These are phyloP conservation scores for Eidolon dupreanum DNA, from an alignment of 2,797 vertebrate species.

Conservation along the genomic window DNA sequence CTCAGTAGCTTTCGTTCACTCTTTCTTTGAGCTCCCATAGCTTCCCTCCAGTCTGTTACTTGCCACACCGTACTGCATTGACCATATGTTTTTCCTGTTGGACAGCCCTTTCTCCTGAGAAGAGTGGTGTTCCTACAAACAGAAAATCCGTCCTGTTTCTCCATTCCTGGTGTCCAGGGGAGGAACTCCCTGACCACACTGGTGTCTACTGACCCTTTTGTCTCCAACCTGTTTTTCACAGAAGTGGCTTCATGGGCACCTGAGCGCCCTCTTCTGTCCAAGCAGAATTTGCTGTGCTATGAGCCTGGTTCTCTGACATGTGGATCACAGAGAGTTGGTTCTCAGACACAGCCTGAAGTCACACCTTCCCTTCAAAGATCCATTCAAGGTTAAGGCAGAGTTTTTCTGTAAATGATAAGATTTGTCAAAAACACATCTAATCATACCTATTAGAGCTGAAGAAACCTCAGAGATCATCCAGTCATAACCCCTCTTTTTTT, in stretches of 20 bases:
- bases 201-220: background rate
- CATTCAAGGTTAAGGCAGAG: background rate
- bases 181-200: background rate
- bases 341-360: background rate
- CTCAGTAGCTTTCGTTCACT: background rate
- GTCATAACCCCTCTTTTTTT: background rate
- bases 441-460: background rate
- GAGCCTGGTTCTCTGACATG: background rate
- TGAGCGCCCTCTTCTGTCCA: background rate
- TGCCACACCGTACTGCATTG: background rate
- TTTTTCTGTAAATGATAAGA: background rate
- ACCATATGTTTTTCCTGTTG: accelerated
- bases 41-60: background rate
- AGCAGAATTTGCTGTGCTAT: background rate
- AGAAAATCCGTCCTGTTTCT: background rate
- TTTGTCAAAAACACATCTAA: background rate
- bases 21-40: background rate
- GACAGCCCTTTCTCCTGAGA: background rate
- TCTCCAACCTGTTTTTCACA: background rate
- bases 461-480: background rate
- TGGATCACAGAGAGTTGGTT: background rate
- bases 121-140: background rate
- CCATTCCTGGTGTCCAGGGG: background rate
- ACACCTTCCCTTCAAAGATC: background rate
- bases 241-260: background rate